These are phyloP conservation scores for Glyptemys insculpta DNA, from an alignment of 2,797 vertebrate species.

Conservation along the genomic window DNA sequence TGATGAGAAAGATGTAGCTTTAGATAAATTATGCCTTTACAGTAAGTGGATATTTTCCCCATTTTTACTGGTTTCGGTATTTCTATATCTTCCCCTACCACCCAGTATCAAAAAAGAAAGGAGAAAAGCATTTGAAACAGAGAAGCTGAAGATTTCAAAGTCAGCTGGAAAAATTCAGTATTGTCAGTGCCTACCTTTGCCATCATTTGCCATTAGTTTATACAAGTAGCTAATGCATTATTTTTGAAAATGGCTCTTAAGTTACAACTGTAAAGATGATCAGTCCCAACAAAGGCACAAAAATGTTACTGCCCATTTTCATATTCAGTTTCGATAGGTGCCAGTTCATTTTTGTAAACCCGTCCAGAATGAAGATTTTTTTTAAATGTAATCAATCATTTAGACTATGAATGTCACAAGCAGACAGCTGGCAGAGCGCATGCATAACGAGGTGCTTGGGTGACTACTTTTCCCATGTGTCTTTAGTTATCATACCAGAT, in stretches of 20 bases:
- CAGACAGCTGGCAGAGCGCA: accelerated
- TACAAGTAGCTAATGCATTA: neutral
- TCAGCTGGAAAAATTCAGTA: neutral
- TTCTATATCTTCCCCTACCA: neutral
- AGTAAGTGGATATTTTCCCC: accelerated
- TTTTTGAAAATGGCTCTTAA: accelerated
- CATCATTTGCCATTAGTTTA: neutral
- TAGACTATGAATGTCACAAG: neutral
- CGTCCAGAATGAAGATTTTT: neutral
- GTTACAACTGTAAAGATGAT: neutral
- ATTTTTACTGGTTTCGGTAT: neutral
- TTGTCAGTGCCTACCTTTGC: neutral
- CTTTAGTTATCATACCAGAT: neutral
- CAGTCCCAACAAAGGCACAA: neutral
- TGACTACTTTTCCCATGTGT: neutral
- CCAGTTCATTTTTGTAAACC: neutral
- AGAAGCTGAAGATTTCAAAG: neutral
- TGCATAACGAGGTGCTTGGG: accelerated
- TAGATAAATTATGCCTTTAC: neutral
- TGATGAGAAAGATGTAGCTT: accelerated
- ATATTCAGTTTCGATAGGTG: neutral
- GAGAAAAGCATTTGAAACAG: neutral
- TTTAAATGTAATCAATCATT: neutral
- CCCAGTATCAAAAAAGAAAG: neutral
- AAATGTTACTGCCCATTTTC: neutral